These are phyloP conservation scores for Melangyna quadrimaculata DNA, from an alignment of 2,888 invertebrate species.

Conservation along the genomic window DNA sequence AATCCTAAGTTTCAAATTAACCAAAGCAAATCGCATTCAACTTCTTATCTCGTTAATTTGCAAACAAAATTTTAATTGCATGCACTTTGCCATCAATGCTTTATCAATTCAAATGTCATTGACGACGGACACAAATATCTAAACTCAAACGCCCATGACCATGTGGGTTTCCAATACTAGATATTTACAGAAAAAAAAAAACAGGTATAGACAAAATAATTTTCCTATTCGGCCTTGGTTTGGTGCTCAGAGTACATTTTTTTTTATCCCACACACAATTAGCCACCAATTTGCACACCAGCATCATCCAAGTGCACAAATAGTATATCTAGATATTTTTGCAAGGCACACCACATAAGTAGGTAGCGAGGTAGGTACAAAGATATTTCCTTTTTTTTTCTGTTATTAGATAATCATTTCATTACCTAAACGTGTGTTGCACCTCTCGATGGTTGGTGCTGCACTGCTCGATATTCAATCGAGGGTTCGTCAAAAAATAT, in stretches of 20 bases:
- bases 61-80: not conserved
- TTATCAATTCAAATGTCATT: conserved; percentile 55
- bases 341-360: not conserved
- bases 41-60: not conserved
- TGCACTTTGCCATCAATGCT: conserved; percentile 8
- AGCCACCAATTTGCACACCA: conserved; percentile 63
- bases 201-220: conserved; percentile 5
- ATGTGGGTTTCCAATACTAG: conserved; percentile 38
- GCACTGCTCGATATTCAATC: conserved; percentile 52
- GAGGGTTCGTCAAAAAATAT: conserved; percentile 64
- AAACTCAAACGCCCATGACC: conserved; percentile 62
- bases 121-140: conserved; percentile 60
- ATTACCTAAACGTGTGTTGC: conserved; percentile 50
- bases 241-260: conserved; percentile 22
- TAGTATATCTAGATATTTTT: conserved; percentile 5
- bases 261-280: conserved; percentile 69
- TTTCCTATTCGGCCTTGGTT: conserved; percentile 60
- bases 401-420: conserved; percentile 67
- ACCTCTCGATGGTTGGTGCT: conserved; percentile 22
- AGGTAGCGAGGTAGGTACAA: not conserved
- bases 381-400: conserved; percentile 55
- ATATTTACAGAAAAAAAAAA: conserved; percentile 1
- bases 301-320: conserved; percentile 40
- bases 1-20: not conserved
- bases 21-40: not conserved